Evolutionary conservation across 2,888 invertebrate species (phyloP).

Genomic region (Andrena dorsata): DNA sequence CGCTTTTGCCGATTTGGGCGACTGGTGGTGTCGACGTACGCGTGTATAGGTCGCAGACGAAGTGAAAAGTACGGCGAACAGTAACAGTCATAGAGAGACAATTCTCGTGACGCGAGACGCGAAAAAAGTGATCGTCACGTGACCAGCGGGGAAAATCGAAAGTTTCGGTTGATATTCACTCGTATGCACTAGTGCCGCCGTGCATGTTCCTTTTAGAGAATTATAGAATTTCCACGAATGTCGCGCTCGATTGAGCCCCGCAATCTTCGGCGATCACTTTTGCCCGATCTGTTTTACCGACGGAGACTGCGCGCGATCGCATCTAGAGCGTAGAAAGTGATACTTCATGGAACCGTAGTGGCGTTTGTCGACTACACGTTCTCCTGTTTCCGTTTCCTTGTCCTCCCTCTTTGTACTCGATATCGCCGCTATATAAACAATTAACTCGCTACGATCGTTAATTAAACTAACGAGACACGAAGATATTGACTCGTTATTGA

Average conservation of each 20-base stretch:
- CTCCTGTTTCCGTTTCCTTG: conserved; percentile 8
- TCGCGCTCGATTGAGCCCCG: not conserved
- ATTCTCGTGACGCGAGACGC: conserved; percentile 50
- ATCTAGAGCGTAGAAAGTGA: conserved; percentile 29
- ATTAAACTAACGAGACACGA: conserved; percentile 55
- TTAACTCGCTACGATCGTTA: conserved; percentile 42
- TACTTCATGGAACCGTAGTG: conserved; percentile 13
- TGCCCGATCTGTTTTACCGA: conserved; percentile 15
- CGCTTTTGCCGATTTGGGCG: conserved; percentile 34
- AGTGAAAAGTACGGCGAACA: conserved; percentile 66
- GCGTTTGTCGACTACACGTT: conserved; percentile 28
- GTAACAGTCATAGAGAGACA: conserved; percentile 54
- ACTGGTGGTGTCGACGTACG: conserved; percentile 35
- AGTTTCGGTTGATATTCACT: not conserved
- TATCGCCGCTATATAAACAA: conserved; percentile 63
- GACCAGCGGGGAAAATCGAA: conserved; percentile 25
- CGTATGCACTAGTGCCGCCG: too few species aligned
- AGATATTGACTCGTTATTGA: conserved; percentile 59
- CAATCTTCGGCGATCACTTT: conserved; percentile 31
- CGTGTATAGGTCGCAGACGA: conserved; percentile 51
- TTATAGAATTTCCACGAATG: not conserved
- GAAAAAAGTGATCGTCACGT: conserved; percentile 50
- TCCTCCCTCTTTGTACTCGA: conserved; percentile 60
- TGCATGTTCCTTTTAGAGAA: not conserved
- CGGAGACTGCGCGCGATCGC: conserved; percentile 50